Evolutionary conservation across 2,888 invertebrate species (phyloP).

Genomic region (Sinotaia quadrata): DNA sequence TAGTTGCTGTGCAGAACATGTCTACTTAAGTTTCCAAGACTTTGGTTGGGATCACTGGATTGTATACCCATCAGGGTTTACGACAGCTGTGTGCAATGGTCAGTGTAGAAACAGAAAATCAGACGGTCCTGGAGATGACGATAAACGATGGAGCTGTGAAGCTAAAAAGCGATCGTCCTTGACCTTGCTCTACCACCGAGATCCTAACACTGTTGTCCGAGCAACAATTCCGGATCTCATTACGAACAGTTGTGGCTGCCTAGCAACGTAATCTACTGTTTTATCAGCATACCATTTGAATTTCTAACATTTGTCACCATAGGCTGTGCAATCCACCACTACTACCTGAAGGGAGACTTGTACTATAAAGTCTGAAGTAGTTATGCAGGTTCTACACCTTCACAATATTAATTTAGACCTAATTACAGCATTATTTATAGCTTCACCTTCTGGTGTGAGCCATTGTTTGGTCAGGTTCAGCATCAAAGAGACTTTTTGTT

Average conservation of each 20-base stretch:
- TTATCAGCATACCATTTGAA: no score
- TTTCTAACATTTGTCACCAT: no score
- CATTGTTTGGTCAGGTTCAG: no score
- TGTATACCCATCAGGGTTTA: constrained; percentile 15
- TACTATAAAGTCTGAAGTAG: no score
- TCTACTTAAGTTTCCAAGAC: constrained; percentile 11
- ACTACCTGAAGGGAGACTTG: no score
- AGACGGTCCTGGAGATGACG: not conserved
- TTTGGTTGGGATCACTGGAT: constrained; percentile 27
- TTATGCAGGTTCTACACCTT: no score
- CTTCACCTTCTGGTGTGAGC: no score
- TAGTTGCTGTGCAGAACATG: constrained; percentile 3
- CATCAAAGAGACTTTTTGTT: no score
- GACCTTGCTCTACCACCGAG: constrained; percentile 14
- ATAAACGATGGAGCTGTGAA: not conserved
- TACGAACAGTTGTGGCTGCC: not conserved
- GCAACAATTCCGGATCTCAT: constrained; percentile 11
- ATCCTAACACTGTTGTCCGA: not conserved
- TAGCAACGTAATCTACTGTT: not conserved
- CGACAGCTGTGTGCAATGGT: constrained; percentile 12
- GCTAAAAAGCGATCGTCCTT: not conserved
- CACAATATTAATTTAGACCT: no score
- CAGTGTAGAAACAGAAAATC: not conserved
- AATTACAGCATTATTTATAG: no score
- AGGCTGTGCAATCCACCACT: no score